A percentile compares a stretch with the other conserved stretches of the same genome.
phyloP scores from a whole-genome alignment of 2,113 vertebrate species.

The Trachemys scripta region DNA sequence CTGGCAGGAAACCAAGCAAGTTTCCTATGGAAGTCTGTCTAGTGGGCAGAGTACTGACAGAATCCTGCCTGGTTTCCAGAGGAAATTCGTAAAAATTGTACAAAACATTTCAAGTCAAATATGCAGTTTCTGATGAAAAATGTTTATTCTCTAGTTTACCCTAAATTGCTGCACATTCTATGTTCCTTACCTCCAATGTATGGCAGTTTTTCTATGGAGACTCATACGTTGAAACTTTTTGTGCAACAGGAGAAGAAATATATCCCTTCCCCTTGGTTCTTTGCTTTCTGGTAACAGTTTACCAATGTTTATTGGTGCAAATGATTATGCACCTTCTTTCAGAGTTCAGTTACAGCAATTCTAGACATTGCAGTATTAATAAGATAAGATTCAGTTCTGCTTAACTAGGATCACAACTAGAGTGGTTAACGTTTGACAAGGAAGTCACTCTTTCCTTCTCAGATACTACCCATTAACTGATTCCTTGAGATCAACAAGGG shows the following conservation, averaged over 20 bases:
- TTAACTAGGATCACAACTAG: not conserved
- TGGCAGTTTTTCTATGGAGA: not conserved
- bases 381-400: not conserved
- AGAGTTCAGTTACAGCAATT: not conserved
- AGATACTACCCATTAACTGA: not conserved
- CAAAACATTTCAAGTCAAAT: not conserved
- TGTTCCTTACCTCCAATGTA: not conserved
- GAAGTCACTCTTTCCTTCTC: not conserved
- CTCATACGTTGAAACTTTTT: not conserved
- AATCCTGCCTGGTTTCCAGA: not conserved
- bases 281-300: not conserved
- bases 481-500: not conserved
- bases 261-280: not conserved
- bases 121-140: not conserved
- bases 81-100: not conserved
- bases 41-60: not conserved
- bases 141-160: not conserved
- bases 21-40: not conserved
- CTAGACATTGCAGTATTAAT: not conserved
- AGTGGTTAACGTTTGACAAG: not conserved
- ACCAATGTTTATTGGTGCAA: not conserved
- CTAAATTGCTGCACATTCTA: not conserved
- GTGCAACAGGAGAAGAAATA: not conserved
- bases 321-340: not conserved
- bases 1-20: not conserved